Evolutionary conservation across 2,797 vertebrate genomes (phyloP).

Genomic region (Phalanger gymnotis): DNA sequence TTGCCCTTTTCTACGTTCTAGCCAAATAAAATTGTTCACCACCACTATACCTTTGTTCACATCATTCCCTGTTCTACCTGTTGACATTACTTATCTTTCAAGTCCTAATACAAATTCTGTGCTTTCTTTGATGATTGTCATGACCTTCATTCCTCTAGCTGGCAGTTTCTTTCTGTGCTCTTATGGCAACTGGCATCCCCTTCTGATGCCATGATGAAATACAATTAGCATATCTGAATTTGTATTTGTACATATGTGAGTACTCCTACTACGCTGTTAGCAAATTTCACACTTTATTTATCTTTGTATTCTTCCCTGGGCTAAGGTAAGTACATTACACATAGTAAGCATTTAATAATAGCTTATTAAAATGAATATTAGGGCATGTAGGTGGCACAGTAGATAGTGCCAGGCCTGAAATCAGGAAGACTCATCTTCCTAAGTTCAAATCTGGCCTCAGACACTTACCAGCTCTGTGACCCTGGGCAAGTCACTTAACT

Average conservation of each 20-base stretch:
- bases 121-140: neutral
- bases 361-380: neutral
- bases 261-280: neutral
- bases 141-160: neutral
- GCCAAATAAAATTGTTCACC: neutral
- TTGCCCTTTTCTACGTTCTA: neutral
- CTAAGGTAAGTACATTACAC: neutral
- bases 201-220: neutral
- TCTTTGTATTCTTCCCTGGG: neutral
- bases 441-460: neutral
- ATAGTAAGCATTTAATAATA: neutral
- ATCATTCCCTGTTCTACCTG: neutral
- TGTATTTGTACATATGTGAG: neutral
- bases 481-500: neutral
- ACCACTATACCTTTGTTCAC: neutral
- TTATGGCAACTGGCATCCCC: neutral
- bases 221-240: neutral
- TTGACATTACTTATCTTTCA: neutral
- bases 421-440: neutral
- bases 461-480: neutral
- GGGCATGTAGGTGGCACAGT: neutral
- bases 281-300: neutral
- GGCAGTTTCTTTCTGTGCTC: neutral
- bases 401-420: neutral
- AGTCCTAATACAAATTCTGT: neutral